Conservation (phyloP, 2,797 vertebrate genomes). For the Vireo griseus region DNA sequence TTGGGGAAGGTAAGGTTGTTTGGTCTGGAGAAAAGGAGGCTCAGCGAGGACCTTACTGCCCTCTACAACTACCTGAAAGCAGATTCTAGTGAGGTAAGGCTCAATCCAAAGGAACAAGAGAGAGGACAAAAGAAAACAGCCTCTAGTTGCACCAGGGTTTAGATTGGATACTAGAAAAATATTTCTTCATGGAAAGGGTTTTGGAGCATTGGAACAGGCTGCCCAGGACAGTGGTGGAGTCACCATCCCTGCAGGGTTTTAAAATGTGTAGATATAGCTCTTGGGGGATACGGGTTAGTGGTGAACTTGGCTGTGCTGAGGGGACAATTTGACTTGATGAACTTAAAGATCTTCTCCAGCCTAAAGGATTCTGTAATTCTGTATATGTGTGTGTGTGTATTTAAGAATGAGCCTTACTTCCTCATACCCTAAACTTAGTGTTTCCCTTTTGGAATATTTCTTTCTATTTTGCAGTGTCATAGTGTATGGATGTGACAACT, state of each 20-base stretch:
- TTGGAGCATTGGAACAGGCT: not conserved
- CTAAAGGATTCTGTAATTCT: not conserved
- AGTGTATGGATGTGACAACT: not conserved
- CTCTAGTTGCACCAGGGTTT: not conserved
- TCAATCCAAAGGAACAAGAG: not conserved
- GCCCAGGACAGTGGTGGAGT: not conserved
- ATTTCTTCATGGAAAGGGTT: not conserved
- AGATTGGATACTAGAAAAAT: not conserved
- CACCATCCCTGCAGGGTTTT: not conserved
- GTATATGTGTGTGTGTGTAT: fast-evolving
- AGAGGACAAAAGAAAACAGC: not conserved
- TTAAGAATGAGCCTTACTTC: not conserved
- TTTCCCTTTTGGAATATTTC: not conserved
- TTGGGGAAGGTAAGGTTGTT: not conserved
- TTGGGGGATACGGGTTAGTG: not conserved
- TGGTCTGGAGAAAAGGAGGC: not conserved
- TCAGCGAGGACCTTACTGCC: not conserved
- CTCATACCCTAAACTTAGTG: not conserved
- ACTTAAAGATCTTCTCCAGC: not conserved
- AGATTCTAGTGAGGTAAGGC: not conserved
- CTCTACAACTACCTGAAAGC: not conserved
- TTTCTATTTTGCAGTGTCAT: not conserved
- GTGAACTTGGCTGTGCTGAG: not conserved
- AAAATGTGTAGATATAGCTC: not conserved
- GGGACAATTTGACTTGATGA: fast-evolving